Evolutionary conservation across 2,797 vertebrate species (phyloP).

Genomic region (Periparus ater): DNA sequence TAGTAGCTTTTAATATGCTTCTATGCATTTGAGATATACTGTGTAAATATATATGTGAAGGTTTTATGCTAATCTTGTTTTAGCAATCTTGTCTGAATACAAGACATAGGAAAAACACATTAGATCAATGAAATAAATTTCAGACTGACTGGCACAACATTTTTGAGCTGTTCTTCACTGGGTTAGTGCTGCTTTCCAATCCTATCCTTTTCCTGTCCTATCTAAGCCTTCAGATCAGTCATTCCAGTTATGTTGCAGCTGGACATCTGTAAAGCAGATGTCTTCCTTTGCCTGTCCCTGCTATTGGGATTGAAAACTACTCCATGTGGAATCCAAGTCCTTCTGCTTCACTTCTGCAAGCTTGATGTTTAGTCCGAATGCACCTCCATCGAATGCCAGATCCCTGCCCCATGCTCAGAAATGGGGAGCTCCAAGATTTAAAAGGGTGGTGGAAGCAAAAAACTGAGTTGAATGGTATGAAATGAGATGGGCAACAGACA

Average conservation of each 20-base stretch:
- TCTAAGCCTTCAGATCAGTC: background rate
- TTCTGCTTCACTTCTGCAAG: background rate
- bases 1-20: background rate
- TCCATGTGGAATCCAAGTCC: background rate
- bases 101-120: background rate
- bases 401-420: background rate
- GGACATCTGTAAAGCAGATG: background rate
- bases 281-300: background rate
- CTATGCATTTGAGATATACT: background rate
- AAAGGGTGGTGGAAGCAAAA: background rate
- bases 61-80: background rate
- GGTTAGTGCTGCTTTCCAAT: background rate
- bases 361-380: fast-evolving
- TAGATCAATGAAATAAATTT: background rate
- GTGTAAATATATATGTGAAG: background rate
- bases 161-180: background rate
- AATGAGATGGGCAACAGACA: background rate
- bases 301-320: background rate
- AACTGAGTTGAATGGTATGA: background rate
- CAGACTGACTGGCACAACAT: background rate
- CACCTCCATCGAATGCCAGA: background rate
- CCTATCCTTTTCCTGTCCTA: background rate
- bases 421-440: background rate
- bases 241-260: background rate
- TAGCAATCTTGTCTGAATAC: background rate